Evolutionary conservation across 2,113 vertebrate genomes (phyloP), one percentile per base, ranked within the genome.

Genomic region (Rhinoderma darwinii): DNA sequence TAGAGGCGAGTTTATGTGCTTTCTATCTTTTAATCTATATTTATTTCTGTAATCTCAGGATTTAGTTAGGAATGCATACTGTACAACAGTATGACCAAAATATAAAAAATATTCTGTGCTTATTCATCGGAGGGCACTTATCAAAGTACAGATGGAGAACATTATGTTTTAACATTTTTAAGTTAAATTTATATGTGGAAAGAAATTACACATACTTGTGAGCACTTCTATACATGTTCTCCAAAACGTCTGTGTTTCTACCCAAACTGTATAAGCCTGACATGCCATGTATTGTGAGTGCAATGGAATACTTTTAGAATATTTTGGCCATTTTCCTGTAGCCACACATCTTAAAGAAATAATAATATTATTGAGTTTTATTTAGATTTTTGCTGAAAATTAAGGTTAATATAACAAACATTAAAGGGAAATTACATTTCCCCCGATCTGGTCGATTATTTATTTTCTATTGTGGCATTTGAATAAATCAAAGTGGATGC

Each of bases 31-130:
- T 56, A 22, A 25, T 47, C 30, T 35, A 81, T 27, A 61, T 41
- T 61, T 43, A 39, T 43, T 43, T 63, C 22, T 63, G 32, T 81
- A 61, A 5, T n/a, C 25, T 80, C 7, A 63, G 15, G 17, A 22
- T 81, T 15, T 80, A 1, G 10, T 35, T 10, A 54, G 30, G 15
- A 50, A 78, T 35, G n/a, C n/a, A 30, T 35, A 51, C 47, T 20
- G 9, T 30, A 78, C 27, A n/a, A 63, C 22, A 41, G 14, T 9
- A 56, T 63, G 12, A 9, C 4, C 10, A 43, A 61, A 59, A 61
- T 80, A 61, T 59, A 20, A 39, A 81, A 76, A 78, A 78, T 78
- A 63, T 56, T 81, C 20, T 63, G 54, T 81, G 78, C 78, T 81
- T 81, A 61, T 81, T 61, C 10, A 61, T 43, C 25, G 7, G 14